Evolutionary conservation across 2,888 invertebrate species (phyloP).

Genomic region (Cephus pulcher): DNA sequence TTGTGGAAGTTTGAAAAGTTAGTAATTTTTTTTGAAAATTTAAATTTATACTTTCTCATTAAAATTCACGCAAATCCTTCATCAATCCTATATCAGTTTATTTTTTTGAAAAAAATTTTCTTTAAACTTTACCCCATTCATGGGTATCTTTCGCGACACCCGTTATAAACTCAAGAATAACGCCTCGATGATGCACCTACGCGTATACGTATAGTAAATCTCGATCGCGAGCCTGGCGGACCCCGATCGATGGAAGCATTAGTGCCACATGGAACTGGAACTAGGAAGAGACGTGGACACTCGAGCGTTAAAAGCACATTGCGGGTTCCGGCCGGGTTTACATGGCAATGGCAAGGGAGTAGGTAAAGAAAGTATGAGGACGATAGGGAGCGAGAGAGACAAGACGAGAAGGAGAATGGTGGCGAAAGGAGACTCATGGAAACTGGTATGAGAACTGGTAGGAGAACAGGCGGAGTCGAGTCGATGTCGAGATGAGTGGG

Average conservation of each 20-base stretch:
- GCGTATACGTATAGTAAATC: neutral
- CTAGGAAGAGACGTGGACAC: slow-evolving; percentile 37
- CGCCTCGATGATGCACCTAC: neutral
- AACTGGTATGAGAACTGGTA: slow-evolving; percentile 7
- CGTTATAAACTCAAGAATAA: neutral
- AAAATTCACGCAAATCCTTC: no score
- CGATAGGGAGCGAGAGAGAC: neutral
- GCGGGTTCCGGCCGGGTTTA: slow-evolving; percentile 32
- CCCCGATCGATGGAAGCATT: slow-evolving; percentile 21
- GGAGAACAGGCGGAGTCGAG: slow-evolving; percentile 36
- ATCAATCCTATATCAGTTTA: no score
- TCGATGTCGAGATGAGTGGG: slow-evolving; percentile 42
- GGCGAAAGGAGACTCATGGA: neutral
- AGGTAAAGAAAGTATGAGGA: neutral
- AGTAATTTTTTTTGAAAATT: no score
- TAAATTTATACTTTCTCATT: no score
- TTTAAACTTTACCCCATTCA: no score
- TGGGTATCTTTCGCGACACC: neutral
- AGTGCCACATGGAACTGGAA: slow-evolving; percentile 27
- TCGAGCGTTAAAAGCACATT: slow-evolving; percentile 44
- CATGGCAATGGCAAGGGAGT: neutral
- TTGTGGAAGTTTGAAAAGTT: neutral
- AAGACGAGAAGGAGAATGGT: neutral
- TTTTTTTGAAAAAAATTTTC: no score
- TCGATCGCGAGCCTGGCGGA: slow-evolving; percentile 4